phyloP scores from a whole-genome alignment of 2,888 invertebrate genomes.

The Eupeodes luniger region DNA sequence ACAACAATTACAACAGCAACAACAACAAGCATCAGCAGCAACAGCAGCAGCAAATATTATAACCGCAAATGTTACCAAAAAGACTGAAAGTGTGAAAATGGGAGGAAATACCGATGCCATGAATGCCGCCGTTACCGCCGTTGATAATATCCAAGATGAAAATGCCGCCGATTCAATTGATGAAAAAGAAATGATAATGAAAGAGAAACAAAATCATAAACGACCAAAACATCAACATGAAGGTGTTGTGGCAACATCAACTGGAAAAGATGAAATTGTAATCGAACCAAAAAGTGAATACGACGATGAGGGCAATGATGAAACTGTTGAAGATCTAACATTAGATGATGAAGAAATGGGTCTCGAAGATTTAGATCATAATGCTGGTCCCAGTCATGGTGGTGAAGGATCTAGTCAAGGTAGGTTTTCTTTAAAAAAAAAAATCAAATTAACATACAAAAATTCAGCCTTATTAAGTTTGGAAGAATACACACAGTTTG shows the following conservation, averaged over 20 bases:
- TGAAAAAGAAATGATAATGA: constrained; percentile 77
- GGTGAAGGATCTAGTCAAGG: constrained; percentile 90
- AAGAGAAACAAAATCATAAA: constrained; percentile 83
- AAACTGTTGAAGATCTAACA: constrained; percentile 93
- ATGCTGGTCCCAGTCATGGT: constrained; percentile 89
- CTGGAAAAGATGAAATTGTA: constrained; percentile 81
- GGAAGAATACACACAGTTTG: too few relatives aligned
- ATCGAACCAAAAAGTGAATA: constrained; percentile 91
- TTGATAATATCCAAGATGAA: constrained; percentile 78
- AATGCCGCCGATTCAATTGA: constrained; percentile 78
- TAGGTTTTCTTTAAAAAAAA: constrained; percentile 78
- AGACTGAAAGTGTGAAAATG: constrained; percentile 84
- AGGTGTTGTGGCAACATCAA: constrained; percentile 64
- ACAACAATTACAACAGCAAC: constrained; percentile 74
- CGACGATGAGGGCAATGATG: constrained; percentile 88
- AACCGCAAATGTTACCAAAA: constrained; percentile 83
- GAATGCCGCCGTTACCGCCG: constrained; percentile 79
- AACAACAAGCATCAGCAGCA: constrained; percentile 79
- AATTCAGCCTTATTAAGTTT: constrained; percentile 37
- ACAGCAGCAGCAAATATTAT: constrained; percentile 80
- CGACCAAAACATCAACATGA: constrained; percentile 79
- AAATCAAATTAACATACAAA: background rate
- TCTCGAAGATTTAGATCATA: constrained; percentile 86
- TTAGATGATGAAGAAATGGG: constrained; percentile 91
- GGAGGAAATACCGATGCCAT: constrained; percentile 81